These are phyloP conservation scores for Clusia tigrina DNA, from an alignment of 2,888 invertebrate species.

Conservation along the genomic window DNA sequence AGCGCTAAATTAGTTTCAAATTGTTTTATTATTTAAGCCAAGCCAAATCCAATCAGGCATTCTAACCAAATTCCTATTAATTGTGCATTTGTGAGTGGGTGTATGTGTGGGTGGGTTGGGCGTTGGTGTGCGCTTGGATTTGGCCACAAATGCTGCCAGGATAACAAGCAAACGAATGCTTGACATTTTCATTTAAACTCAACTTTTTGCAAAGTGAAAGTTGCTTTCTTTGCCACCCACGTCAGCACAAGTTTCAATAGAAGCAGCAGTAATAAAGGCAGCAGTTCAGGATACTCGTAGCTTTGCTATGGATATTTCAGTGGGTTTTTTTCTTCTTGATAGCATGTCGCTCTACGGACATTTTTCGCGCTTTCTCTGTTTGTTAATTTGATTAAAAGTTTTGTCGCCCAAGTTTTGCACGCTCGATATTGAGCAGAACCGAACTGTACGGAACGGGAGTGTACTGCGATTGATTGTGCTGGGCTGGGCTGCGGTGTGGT, in stretches of 20 bases:
- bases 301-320: no score
- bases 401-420: neutral
- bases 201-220: no score
- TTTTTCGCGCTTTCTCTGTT: neutral
- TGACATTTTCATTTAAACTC: neutral
- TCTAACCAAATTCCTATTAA: neutral
- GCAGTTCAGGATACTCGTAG: neutral
- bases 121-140: no score
- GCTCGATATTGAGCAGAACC: no score
- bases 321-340: no score
- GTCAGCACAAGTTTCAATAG: no score
- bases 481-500: no score
- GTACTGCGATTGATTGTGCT: no score
- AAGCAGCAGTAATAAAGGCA: neutral
- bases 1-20: neutral
- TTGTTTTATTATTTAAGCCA: constrained; percentile 1
- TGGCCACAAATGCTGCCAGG: neutral
- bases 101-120: no score
- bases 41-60: constrained; percentile 1
- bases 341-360: neutral
- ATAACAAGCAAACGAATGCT: neutral
- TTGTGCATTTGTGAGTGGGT: neutral
- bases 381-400: constrained; percentile 8
- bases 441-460: no score
- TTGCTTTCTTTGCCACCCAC: no score